Conservation (phyloP, 2,797 vertebrate species). For the Enteromius thamalakanensis region DNA sequence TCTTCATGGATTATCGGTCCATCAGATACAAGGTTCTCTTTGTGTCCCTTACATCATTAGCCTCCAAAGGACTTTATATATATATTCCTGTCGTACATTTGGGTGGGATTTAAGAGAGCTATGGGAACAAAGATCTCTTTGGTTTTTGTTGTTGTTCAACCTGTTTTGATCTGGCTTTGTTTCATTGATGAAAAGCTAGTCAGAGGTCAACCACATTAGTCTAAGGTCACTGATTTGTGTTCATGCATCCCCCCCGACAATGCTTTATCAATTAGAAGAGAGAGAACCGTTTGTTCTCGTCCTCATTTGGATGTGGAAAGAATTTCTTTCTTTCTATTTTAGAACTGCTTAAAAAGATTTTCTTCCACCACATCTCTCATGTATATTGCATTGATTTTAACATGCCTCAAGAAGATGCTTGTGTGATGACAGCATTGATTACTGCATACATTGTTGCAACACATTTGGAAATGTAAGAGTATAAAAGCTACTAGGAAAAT, state of each 20-base stretch:
- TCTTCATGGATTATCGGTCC: conserved; percentile 40
- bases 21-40: conserved; percentile 26
- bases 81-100: neutral
- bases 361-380: neutral
- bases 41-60: conserved; percentile 37
- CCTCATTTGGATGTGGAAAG: neutral
- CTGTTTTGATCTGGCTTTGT: neutral
- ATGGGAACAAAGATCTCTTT: neutral
- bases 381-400: neutral
- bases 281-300: neutral
- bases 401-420: neutral
- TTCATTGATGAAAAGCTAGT: conserved; percentile 25
- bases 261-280: neutral
- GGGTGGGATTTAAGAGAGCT: conserved; percentile 7
- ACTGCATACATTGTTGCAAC: neutral
- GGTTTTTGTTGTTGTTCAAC: neutral
- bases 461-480: neutral
- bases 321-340: neutral
- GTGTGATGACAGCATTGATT: neutral
- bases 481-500: too few species aligned
- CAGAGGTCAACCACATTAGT: conserved; percentile 13
- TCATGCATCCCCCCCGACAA: neutral
- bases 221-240: conserved; percentile 7
- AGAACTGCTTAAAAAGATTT: neutral
- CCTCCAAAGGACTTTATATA: conserved; percentile 30